These are phyloP conservation scores for Nephotettix cincticeps DNA, from an alignment of 1,140 invertebrate species.

Conservation along the genomic window DNA sequence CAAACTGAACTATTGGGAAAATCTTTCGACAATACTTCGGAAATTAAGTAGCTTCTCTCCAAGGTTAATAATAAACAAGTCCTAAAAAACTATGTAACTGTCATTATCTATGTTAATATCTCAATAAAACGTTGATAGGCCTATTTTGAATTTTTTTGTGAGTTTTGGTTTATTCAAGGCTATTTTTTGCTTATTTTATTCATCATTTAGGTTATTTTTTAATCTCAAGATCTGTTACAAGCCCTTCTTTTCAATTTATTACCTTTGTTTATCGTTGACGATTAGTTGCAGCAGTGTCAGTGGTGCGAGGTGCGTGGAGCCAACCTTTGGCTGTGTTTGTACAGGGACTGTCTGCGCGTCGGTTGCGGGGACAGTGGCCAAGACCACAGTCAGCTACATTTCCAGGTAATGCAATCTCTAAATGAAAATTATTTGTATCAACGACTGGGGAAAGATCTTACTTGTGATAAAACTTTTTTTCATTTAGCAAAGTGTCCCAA, in stretches of 20 bases:
- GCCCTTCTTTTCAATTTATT: background rate
- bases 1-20: no score
- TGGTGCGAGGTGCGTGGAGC: slow-evolving; percentile 64
- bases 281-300: slow-evolving; percentile 51
- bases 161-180: background rate
- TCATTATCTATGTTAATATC: no score
- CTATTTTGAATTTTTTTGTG: background rate
- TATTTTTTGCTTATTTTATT: background rate
- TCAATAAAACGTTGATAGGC: no score
- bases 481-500: no score
- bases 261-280: background rate
- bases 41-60: no score
- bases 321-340: slow-evolving; percentile 83
- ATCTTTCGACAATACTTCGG: no score
- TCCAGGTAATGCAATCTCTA: no score
- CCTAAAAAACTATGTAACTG: background rate
- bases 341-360: slow-evolving; percentile 70
- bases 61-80: background rate
- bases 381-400: slow-evolving; percentile 78
- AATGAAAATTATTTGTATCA: no score
- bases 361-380: slow-evolving; percentile 75
- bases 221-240: no score
- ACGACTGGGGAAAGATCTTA: no score
- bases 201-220: background rate
- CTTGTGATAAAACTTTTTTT: no score